Conservation (phyloP, 2,888 invertebrate genomes). For the Dioctria linearis region DNA sequence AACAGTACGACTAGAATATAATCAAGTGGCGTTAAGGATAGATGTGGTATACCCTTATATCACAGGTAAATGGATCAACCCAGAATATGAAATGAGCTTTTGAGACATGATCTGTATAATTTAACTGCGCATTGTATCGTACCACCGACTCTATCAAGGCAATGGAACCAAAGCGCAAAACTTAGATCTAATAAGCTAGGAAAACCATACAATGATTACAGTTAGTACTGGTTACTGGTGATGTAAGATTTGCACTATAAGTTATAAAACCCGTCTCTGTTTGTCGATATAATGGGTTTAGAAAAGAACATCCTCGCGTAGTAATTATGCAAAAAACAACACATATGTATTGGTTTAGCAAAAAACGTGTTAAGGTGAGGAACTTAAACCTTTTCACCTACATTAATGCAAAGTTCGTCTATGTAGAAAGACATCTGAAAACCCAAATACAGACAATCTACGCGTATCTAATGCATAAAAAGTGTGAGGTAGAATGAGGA, state of each 20-base stretch:
- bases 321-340: neutral
- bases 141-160: neutral
- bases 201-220: neutral
- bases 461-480: neutral
- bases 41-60: neutral
- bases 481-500: too few species aligned
- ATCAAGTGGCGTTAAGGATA: too few species aligned
- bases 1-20: too few species aligned
- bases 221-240: neutral
- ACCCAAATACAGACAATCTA: neutral
- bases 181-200: neutral
- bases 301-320: neutral
- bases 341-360: neutral
- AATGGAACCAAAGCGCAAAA: neutral
- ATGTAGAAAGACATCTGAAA: neutral
- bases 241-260: neutral
- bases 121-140: neutral
- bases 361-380: neutral
- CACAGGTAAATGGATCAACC: neutral
- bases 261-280: neutral
- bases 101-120: neutral
- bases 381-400: neutral
- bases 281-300: neutral
- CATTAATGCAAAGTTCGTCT: too few species aligned
- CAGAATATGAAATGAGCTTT: neutral